Base-by-base conservation (phyloP, 2,113 vertebrate species). In the Gopherus evgoodei region DNA sequence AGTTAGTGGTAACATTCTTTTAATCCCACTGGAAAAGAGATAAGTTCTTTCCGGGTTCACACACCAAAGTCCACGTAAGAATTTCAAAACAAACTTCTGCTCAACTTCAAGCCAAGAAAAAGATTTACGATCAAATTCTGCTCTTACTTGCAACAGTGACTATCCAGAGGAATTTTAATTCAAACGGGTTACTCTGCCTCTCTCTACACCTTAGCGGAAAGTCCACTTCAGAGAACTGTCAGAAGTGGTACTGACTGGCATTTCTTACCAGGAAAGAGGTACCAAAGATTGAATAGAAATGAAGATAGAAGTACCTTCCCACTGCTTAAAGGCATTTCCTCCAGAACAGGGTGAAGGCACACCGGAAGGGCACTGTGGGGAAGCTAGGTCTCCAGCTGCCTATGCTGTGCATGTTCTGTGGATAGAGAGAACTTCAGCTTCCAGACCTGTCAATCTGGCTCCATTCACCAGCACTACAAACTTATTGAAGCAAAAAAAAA, bases 171-270 rank as follows among this genome's bases (percentile, higher is more conserved):
- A 72, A 22, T 72, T 35, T 62, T 29, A 29, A 6, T 31, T 31
- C 57, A 59, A 59, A 59, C 3, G 3, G 50, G 16, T 13, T 81
- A 50, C 29, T 44, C 1, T 89, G 24, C 54, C 10, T 84, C 72
- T 86, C 31, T 25, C 19, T 50, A 88, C 82, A 50, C 53, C 52
- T 86, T 22, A 29, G 12, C 19, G 24, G 11, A 35, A 78, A 65
- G 6, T 53, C 85, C 88, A 53, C 27, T 44, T 53, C 21, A 47
- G 24, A 83, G 38, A 81, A 9, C 17, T 2, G 1, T 3, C 69
- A 1, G 0, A 1, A n/a, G 29, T 80, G 44, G 14, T n/a, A 21
- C 1, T 38, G 65, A 21, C 2, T 25, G 5, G 35, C 9, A 4
- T 19, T 16, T 6, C 5, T 72, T 84, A 54, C 6, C 21, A 62